Conservation (phyloP, 2,797 vertebrate genomes). For the Semotilus atromaculatus region DNA sequence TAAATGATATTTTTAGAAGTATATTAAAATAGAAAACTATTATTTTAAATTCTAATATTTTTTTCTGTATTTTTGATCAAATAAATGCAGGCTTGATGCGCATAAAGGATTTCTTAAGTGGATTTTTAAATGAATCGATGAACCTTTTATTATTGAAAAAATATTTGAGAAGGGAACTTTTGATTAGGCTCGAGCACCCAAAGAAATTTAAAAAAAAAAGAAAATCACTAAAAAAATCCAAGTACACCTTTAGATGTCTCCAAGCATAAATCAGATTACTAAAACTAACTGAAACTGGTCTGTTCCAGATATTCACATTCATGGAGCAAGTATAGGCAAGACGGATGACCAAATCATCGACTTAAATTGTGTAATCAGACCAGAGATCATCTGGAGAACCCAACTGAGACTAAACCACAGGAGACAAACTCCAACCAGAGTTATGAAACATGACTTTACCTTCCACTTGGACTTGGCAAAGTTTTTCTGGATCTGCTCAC, state of each 20-base stretch:
- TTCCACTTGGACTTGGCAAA: constrained; percentile 98
- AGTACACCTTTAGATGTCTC: background rate
- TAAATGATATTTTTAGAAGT: too few relatives aligned
- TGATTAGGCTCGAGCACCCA: too few relatives aligned
- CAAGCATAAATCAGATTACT: background rate
- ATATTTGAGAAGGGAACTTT: too few relatives aligned
- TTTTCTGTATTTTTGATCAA: too few relatives aligned
- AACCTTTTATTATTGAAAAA: too few relatives aligned
- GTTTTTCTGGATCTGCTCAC: constrained; percentile 96
- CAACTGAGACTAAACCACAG: constrained; percentile 47
- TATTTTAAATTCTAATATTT: too few relatives aligned
- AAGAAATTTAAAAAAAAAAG: too few relatives aligned
- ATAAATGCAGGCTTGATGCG: too few relatives aligned
- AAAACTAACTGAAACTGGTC: constrained; percentile 20
- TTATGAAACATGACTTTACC: constrained; percentile 78
- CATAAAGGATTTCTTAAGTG: too few relatives aligned
- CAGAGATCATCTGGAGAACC: constrained; percentile 41
- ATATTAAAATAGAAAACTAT: too few relatives aligned
- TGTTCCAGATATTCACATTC: constrained; percentile 16
- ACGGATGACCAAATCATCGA: constrained; percentile 2
- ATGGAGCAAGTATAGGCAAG: constrained; percentile 10
- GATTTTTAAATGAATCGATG: too few relatives aligned
- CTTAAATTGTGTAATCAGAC: constrained; percentile 52
- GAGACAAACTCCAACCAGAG: constrained; percentile 30
- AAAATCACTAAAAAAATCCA: background rate